Base-by-base conservation (phyloP, 2,888 invertebrate genomes). In the Athalia cordata region DNA sequence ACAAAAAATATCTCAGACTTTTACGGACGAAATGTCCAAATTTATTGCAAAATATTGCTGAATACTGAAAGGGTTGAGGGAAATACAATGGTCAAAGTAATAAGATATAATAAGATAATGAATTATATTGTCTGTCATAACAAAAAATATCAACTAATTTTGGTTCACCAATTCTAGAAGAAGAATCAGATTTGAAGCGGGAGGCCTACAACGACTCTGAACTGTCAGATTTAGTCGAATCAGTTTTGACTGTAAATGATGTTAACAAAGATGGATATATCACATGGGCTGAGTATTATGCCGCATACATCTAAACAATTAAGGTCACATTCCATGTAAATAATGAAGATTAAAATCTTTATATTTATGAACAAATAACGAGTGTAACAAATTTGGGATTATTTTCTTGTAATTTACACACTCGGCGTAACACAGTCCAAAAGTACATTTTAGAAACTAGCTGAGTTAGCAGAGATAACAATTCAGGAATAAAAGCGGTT, bases 241-340 rank as follows among this genome's bases (percentile, higher is more conserved):
- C 93, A 8, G 94, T 95, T 0, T 87, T 96, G 47, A 91, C 90
- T 13, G 91, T 92, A 78, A 93, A 94, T 79, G 96, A 96, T 86
- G 86, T 91, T 47, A 94, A 96, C 86, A 91, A 92, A 45, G 96
- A 97, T 85, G 96, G 96, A 0, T 96, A 91, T 85, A 92, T 97
- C 55, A 94, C 93, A 81, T 95, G 94, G 85, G 83, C 91, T 4
- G 95, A 95, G 75, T 75, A 47, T 52, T 7, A 62, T 2, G 52
- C 15, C 52, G 45, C 50, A 7, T 29, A 43, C 13, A 45, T 49
- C 15, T 75, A 57, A 50, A 64, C 49, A 50, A 50, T 62, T 62
- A 49, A 61, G 62, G 62, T 72, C 47, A 72, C 72, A 72, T 72
- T 72, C 72, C 72, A 47, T 59, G 59, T 72, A 72, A 72, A 72